Percentiles rank a stretch among this genome's conserved stretches.
Evolutionary conservation across 2,113 vertebrate species (phyloP).

Genomic region (Manacus vitellinus): DNA sequence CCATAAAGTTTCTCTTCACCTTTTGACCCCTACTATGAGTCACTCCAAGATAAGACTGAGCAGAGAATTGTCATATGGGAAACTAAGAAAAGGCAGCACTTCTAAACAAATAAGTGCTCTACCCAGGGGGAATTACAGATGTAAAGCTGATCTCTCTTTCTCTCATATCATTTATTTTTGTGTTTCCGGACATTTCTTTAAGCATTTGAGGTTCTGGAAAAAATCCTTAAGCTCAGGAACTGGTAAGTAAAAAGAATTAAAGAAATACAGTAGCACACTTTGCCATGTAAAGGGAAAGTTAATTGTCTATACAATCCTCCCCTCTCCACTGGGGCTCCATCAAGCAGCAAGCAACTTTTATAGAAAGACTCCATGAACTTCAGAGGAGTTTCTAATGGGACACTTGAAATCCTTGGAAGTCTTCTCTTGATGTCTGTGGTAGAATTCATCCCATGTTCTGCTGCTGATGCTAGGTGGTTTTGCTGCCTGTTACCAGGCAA

Average conservation of each 20-base stretch:
- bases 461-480: background rate
- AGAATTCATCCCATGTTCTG: background rate
- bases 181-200: background rate
- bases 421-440: background rate
- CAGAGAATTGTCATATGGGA: background rate
- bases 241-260: background rate
- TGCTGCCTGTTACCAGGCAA: background rate
- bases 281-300: background rate
- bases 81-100: background rate
- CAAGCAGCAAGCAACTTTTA: background rate
- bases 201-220: background rate
- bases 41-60: constrained; percentile 44
- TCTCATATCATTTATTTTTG: background rate
- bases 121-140: background rate
- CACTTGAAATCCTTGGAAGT: background rate
- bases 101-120: background rate
- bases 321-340: background rate
- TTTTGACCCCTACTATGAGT: constrained; percentile 40
- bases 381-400: background rate
- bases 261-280: background rate
- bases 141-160: background rate
- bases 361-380: background rate
- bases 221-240: background rate
- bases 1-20: background rate
- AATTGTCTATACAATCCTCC: background rate